A percentile compares a stretch with the other conserved stretches of the same genome.
phyloP scores from a whole-genome alignment of 2,113 vertebrate species.

The Urocolius indicus region DNA sequence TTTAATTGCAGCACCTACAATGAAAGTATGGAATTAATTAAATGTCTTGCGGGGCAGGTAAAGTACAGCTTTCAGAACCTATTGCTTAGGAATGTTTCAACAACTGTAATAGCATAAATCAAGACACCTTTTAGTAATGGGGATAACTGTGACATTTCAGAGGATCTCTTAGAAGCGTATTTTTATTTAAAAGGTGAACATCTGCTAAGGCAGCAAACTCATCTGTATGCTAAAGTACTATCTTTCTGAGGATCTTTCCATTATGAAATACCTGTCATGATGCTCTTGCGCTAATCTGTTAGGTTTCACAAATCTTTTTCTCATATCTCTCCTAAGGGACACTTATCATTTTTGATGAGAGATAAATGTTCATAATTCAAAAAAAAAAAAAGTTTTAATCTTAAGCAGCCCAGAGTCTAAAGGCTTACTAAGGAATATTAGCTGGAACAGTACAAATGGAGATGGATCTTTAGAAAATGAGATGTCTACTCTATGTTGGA shows the following conservation, averaged over 20 bases:
- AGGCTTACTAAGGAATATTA: slow-evolving; percentile 52
- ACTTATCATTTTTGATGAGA: slow-evolving; percentile 64
- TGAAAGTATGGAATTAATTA: slow-evolving; percentile 68
- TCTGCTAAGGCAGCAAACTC: slow-evolving; percentile 57
- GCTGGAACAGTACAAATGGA: slow-evolving; percentile 24
- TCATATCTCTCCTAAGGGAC: slow-evolving; percentile 39
- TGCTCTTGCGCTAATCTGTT: slow-evolving; percentile 55
- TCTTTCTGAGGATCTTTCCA: slow-evolving; percentile 49
- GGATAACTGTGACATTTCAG: slow-evolving; percentile 63
- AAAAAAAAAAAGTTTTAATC: slow-evolving; percentile 29
- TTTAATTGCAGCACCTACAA: slow-evolving; percentile 71
- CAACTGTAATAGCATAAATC: slow-evolving; percentile 62
- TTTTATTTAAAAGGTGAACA: slow-evolving; percentile 72
- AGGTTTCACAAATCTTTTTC: slow-evolving; percentile 63
- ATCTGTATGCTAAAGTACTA: slow-evolving; percentile 55
- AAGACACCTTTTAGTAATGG: slow-evolving; percentile 68
- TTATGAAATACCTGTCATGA: slow-evolving; percentile 64
- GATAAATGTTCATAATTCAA: slow-evolving; percentile 52
- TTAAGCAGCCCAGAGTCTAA: slow-evolving; percentile 34
- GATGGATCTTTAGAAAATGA: slow-evolving; percentile 43
- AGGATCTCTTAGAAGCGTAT: slow-evolving; percentile 59
- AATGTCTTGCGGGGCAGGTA: slow-evolving; percentile 45
- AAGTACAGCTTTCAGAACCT: slow-evolving; percentile 52
- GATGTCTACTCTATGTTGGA: not conserved
- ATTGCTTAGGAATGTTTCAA: slow-evolving; percentile 52